phyloP scores from a whole-genome alignment of 1,140 invertebrate genomes.

The Chrysomallon squamiferum region DNA sequence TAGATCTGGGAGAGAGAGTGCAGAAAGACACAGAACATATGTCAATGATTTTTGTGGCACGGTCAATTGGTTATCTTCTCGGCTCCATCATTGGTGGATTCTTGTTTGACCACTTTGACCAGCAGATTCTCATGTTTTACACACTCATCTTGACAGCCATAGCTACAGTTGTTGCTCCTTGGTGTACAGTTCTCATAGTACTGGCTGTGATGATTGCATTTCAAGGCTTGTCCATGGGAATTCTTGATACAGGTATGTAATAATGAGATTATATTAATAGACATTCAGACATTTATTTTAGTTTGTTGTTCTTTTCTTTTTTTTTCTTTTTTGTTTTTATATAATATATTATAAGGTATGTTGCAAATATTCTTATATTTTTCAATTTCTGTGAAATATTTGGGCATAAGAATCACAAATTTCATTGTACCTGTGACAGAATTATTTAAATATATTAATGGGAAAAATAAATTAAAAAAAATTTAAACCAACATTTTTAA shows the following conservation, averaged over 20 bases:
- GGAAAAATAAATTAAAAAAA: too few relatives aligned
- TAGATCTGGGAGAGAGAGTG: slow-evolving; percentile 55
- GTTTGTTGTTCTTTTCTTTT: too few relatives aligned
- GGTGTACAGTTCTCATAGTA: slow-evolving; percentile 43
- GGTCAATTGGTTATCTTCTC: slow-evolving; percentile 59
- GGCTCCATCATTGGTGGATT: slow-evolving; percentile 56
- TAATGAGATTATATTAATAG: too few relatives aligned
- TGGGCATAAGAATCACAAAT: too few relatives aligned
- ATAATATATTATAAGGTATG: not conserved
- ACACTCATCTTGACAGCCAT: slow-evolving; percentile 48
- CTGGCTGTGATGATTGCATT: slow-evolving; percentile 56
- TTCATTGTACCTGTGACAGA: too few relatives aligned
- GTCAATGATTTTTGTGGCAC: slow-evolving; percentile 53
- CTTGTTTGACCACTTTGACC: slow-evolving; percentile 60
- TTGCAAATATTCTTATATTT: not conserved
- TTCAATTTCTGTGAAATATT: too few relatives aligned
- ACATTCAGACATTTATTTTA: too few relatives aligned
- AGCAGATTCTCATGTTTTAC: slow-evolving; percentile 50
- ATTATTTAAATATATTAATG: too few relatives aligned
- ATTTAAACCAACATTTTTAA: too few relatives aligned
- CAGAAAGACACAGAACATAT: slow-evolving; percentile 49
- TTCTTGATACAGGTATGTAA: slow-evolving; percentile 61
- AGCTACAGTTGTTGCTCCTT: slow-evolving; percentile 51
- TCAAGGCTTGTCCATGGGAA: slow-evolving; percentile 61
- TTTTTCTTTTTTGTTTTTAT: too few relatives aligned